Evolutionary conservation across 1,140 invertebrate genomes (phyloP).

Genomic region (Eumaeus atala): DNA sequence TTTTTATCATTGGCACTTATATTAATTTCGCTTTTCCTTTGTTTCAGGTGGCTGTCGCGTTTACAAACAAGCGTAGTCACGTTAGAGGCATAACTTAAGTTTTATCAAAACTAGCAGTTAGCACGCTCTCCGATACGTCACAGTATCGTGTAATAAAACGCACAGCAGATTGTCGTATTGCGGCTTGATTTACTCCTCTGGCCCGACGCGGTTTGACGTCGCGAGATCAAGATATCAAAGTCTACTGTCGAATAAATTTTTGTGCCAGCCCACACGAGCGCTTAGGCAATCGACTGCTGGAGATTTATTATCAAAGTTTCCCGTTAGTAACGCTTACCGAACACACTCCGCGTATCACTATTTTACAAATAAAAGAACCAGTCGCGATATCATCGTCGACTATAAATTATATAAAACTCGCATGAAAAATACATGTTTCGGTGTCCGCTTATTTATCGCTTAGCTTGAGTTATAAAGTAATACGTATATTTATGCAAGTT

Average conservation of each 20-base stretch:
- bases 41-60: slow-evolving; percentile 72
- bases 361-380: slow-evolving; percentile 73
- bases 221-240: slow-evolving; percentile 67
- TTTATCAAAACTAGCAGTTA: slow-evolving; percentile 39
- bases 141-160: slow-evolving; percentile 25
- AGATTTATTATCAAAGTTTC: slow-evolving; percentile 73
- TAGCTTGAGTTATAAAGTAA: slow-evolving; percentile 48
- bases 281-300: slow-evolving; percentile 70
- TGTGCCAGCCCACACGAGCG: slow-evolving; percentile 64
- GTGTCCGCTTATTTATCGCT: slow-evolving; percentile 69
- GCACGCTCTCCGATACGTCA: slow-evolving; percentile 33
- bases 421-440: slow-evolving; percentile 70
- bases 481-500: slow-evolving; percentile 37
- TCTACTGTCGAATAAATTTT: slow-evolving; percentile 66
- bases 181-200: slow-evolving; percentile 34
- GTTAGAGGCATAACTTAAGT: slow-evolving; percentile 1
- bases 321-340: slow-evolving; percentile 72
- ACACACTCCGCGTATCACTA: slow-evolving; percentile 71
- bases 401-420: slow-evolving; percentile 70
- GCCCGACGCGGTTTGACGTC: slow-evolving; percentile 42
- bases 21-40: slow-evolving; percentile 76
- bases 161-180: slow-evolving; percentile 34
- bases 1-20: slow-evolving; percentile 65
- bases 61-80: slow-evolving; percentile 23
- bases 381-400: slow-evolving; percentile 70